Evolutionary conservation across 2,113 vertebrate genomes (phyloP), one percentile per base, ranked within the genome.

Genomic region (Nanorana parkeri): DNA sequence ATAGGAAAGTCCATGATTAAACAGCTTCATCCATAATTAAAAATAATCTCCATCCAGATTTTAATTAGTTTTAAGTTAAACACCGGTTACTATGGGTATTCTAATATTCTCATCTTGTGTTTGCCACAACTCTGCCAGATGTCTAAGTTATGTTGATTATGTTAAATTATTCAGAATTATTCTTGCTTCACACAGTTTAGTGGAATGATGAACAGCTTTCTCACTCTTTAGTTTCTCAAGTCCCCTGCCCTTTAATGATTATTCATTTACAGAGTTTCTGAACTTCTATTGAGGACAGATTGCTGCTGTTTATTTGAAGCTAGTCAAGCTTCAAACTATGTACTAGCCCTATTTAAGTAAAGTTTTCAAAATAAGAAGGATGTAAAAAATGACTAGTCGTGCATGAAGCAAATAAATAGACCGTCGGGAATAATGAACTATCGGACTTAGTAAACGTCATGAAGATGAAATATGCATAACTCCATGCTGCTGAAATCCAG

Each of bases 81-180:
- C 67, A 51, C 11, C 17, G 51, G 52, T 28, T 55, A 20, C 47
- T 24, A 52, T 13, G 19, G 5, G n/a, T 26, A 56, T 52, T 73
- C 19, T 20, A 23, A 26, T 64, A 64, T 52, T 64, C 16, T 51
- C 19, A 17, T 52, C 58, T 77, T 64, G 60, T 64, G 29, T 54
- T 15, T 15, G 13, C 41, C 41, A 47, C 41, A 47, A 47, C 17
- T 26, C n/a, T 26, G 36, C 21, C 74, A 77, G 74, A 77, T 65
- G 36, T 64, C 21, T 77, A 36, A 64, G 36, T 47, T 47, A 51
- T 51, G 58, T n/a, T 77, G 32, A 77, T 77, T 64, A 77, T 64
- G 58, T 17, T 63, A 77, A 77, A 64, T 52, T 77, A 77, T 77
- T 77, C 74, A 51, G 60, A 60, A 64, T 63, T 77, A 77, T 51